These are phyloP conservation scores for Larimichthys crocea DNA, from an alignment of 2,113 vertebrate species.

Conservation along the genomic window DNA sequence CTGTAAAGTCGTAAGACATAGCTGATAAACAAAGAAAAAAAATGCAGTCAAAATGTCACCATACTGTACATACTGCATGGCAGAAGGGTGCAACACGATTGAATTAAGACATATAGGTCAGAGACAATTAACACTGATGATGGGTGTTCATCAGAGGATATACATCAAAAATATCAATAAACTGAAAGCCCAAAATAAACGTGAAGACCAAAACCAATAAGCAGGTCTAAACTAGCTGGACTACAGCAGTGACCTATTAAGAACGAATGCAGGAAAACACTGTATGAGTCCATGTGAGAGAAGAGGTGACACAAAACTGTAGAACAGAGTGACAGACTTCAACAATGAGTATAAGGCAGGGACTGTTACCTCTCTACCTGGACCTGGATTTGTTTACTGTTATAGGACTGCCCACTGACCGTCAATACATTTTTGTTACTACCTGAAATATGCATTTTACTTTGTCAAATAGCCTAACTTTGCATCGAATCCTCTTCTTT, in stretches of 20 bases:
- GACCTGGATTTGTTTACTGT: background rate
- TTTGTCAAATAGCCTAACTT: background rate
- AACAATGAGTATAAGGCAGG: background rate
- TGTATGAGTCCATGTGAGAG: background rate
- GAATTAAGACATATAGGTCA: slow-evolving; percentile 6
- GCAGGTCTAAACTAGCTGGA: background rate
- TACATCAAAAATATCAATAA: background rate
- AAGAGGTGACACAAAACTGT: background rate
- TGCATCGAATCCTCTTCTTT: background rate
- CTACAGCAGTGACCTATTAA: background rate
- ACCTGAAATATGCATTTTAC: background rate
- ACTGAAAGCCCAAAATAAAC: background rate
- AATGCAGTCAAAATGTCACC: slow-evolving; percentile 5
- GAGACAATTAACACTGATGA: background rate
- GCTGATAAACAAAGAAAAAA: background rate
- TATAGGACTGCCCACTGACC: background rate
- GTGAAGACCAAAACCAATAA: background rate
- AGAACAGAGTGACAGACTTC: background rate
- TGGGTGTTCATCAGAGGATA: background rate
- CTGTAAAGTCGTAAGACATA: background rate
- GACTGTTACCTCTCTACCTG: background rate
- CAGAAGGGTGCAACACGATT: background rate
- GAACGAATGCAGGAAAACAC: background rate
- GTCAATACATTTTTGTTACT: background rate
- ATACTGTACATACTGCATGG: background rate